Evolutionary conservation across 2,888 invertebrate species (phyloP).

Genomic region (Alloscopus bannaensis): DNA sequence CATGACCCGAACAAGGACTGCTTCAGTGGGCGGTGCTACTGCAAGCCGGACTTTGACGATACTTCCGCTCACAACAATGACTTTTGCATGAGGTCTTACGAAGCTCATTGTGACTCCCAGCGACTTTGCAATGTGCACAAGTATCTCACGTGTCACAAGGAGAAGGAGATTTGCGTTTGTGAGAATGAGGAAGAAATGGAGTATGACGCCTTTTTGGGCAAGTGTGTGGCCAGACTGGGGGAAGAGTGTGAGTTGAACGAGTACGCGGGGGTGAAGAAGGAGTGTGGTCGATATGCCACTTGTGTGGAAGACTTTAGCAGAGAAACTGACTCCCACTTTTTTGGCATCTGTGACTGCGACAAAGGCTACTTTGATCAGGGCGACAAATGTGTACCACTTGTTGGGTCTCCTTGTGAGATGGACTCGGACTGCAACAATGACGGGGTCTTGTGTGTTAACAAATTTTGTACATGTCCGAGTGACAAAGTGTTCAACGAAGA

Average conservation of each 20-base stretch:
- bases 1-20: slow-evolving; percentile 36
- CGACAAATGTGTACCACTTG: slow-evolving; percentile 23
- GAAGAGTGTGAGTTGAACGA: slow-evolving; percentile 30
- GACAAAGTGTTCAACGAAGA: slow-evolving; percentile 15
- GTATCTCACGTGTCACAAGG: slow-evolving; percentile 29
- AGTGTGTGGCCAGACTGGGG: slow-evolving; percentile 34
- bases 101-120: neutral
- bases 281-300: slow-evolving; percentile 30
- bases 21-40: slow-evolving; percentile 21
- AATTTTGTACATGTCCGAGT: slow-evolving; percentile 7
- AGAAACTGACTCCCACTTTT: neutral
- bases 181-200: neutral
- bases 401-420: slow-evolving; percentile 11
- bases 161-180: neutral
- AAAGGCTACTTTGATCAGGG: slow-evolving; percentile 26
- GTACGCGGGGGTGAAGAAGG: neutral
- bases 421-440: slow-evolving; percentile 40
- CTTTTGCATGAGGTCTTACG: slow-evolving; percentile 33
- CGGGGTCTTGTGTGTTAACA: slow-evolving; percentile 18
- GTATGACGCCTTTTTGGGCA: slow-evolving; percentile 30
- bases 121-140: slow-evolving; percentile 42
- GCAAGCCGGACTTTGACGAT: slow-evolving; percentile 41
- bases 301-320: slow-evolving; percentile 18
- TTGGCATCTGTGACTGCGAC: slow-evolving; percentile 39
- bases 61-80: slow-evolving; percentile 6